Conservation (phyloP, 2,888 invertebrate species). For the Leptogaster cylindrica region DNA sequence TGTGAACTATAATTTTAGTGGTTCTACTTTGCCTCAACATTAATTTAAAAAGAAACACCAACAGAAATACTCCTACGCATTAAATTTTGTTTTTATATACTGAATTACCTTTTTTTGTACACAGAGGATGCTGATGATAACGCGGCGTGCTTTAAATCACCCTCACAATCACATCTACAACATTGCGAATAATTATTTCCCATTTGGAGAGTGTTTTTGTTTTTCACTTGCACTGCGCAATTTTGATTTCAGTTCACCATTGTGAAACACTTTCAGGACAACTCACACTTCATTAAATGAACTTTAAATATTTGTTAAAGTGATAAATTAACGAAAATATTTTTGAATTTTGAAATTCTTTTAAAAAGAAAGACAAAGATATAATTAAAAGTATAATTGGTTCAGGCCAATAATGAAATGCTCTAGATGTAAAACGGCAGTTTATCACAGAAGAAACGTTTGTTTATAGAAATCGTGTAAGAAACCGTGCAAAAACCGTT, state of each 20-base stretch:
- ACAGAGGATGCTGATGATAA: slow-evolving; percentile 60
- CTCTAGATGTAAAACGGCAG: too few relatives aligned
- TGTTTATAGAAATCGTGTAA: too few relatives aligned
- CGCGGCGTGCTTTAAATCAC: slow-evolving; percentile 58
- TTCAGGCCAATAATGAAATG: too few relatives aligned
- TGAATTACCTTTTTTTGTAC: slow-evolving; percentile 59
- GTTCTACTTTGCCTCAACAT: not conserved
- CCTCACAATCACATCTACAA: slow-evolving; percentile 56
- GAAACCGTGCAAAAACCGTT: too few relatives aligned
- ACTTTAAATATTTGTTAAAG: too few relatives aligned
- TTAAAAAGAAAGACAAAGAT: too few relatives aligned
- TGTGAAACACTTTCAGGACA: slow-evolving; percentile 1
- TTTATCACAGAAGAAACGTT: too few relatives aligned
- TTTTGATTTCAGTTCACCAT: slow-evolving; percentile 11
- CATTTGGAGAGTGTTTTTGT: slow-evolving; percentile 50
- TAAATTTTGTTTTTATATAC: not conserved
- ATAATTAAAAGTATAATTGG: too few relatives aligned
- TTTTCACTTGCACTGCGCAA: not conserved
- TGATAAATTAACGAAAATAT: too few relatives aligned
- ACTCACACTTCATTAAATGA: too few relatives aligned
- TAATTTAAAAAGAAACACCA: not conserved
- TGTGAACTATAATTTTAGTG: slow-evolving; percentile 14
- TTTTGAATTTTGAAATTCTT: too few relatives aligned
- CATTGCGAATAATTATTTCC: slow-evolving; percentile 62
- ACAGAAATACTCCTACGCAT: slow-evolving; percentile 13